Base-by-base conservation (phyloP, 2,113 vertebrate species). In the Aepyceros melampus region DNA sequence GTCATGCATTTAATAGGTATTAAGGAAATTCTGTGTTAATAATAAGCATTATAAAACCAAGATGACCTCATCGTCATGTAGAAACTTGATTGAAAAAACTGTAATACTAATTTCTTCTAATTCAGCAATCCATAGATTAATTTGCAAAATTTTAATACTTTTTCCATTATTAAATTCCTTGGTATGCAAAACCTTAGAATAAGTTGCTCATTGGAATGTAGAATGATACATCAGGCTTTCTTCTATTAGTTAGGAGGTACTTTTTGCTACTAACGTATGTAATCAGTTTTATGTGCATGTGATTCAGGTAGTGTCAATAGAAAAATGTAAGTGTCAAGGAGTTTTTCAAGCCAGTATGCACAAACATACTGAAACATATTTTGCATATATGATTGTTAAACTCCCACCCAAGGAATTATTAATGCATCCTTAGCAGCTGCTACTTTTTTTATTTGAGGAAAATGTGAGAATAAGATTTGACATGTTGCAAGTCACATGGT, bases 391-490 rank as follows among this genome's bases (percentile, higher is more conserved):
- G 43, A 93, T 83, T 93, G 17, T 91, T 84, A 92, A 95, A 96
- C 45, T 94, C 45, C 86, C 93, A 93, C 79, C 58, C 81, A 45
- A 88, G 58, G 23, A 45, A 83, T 96, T 91, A 86, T 87, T 92
- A 89, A 87, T 96, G 45, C 6, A 60, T 88, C 43, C 3, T 47
- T 64, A 96, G 45, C 85, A 98, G 81, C 47, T 97, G 94, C 58
- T 96, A 40, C 15, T 53, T 85, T 58, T 97, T 96, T 91, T 87
- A 91, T 90, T 74, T 96, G 36, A 95, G 91, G 49, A 91, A 95
- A 96, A 58, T 91, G 82, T 96, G 85, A 92, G 55, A 96, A 97
- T 58, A 86, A 60, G 92, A 62, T 92, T 36, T 98, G 92, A 93
- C 53, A 94, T 67, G 10, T 33, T 97, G 47, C 25, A 89, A 92